phyloP scores from a whole-genome alignment of 2,113 vertebrate genomes.

The Hassar affinis region DNA sequence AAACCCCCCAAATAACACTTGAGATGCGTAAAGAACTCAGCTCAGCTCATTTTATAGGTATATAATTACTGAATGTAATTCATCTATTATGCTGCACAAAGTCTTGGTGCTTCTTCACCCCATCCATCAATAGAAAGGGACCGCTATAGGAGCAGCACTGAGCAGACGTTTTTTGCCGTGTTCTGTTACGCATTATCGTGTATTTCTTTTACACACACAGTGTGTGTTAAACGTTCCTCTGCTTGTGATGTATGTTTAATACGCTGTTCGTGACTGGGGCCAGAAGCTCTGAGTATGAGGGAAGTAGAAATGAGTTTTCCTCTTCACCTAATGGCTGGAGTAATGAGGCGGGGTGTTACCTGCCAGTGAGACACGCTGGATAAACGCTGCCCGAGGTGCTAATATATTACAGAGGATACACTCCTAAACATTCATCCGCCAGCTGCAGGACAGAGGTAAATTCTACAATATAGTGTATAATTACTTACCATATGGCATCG shows the following conservation, averaged over 20 bases:
- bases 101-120: neutral
- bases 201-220: neutral
- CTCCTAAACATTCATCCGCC: neutral
- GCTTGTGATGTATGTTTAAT: slow-evolving; percentile 20
- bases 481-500: neutral
- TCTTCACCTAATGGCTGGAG: slow-evolving; percentile 14
- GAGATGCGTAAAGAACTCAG: neutral
- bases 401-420: slow-evolving; percentile 17
- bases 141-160: neutral
- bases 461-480: neutral
- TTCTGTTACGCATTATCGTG: neutral
- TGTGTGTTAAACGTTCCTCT: neutral
- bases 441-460: neutral
- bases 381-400: slow-evolving; percentile 7
- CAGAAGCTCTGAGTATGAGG: neutral
- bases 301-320: slow-evolving; percentile 15
- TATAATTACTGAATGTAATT: neutral
- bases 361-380: slow-evolving; percentile 28
- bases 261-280: neutral
- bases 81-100: slow-evolving; percentile 1
- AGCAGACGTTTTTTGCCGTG: neutral
- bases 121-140: neutral
- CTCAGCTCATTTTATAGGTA: neutral
- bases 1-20: neutral
- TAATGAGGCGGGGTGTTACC: slow-evolving; percentile 33